Base-by-base conservation (phyloP, 2,888 invertebrate genomes). In the Sphaeridia pumilis region DNA sequence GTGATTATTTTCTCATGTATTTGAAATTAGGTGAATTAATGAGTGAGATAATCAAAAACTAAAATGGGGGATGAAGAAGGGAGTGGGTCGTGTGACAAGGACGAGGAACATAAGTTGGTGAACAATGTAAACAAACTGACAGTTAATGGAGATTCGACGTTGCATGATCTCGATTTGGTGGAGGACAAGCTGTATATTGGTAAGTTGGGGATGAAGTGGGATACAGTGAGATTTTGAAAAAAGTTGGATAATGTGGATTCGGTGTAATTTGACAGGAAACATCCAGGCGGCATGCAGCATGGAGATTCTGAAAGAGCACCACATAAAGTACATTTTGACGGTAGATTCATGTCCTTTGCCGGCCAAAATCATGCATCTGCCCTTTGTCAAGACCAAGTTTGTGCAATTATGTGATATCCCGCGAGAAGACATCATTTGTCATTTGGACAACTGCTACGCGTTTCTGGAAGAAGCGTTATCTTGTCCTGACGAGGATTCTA, bases 291-390 rank as follows among this genome's bases (percentile, higher is more conserved):
- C 88, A 2, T 79, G 82, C 31, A 82, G 87, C 68, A 71, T 79
- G 57, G 76, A 79, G 51, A 80, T 80, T 27, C 67, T 88, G 52
- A 78, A 78, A 54, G 75, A 76, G 45, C 74, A 79, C 25, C 76
- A 79, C 60, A 81, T 89, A 54, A 81, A 79, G 1, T 82, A 86
- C 67, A 83, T 90, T 62, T 73, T 90, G 44, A 88, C 89, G 0
- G 76, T 89, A 54, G 89, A 89, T 67, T 79, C 86, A 14, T 85
- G 87, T 66, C 88, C 89, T 0, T 70, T 90, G 61, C 87, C 89
- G 0, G 73, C 82, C 61, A 79, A 79, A 58, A 79, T 87, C 51
- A 74, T 80, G 34, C 80, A 82, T 61, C 72, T 82, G 34, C 77
- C 78, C 46, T 76, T 80, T 59, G 71, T 87, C 25, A 78, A 73